Evolutionary conservation across 2,888 invertebrate genomes (phyloP).

Genomic region (Anorthoa munda): DNA sequence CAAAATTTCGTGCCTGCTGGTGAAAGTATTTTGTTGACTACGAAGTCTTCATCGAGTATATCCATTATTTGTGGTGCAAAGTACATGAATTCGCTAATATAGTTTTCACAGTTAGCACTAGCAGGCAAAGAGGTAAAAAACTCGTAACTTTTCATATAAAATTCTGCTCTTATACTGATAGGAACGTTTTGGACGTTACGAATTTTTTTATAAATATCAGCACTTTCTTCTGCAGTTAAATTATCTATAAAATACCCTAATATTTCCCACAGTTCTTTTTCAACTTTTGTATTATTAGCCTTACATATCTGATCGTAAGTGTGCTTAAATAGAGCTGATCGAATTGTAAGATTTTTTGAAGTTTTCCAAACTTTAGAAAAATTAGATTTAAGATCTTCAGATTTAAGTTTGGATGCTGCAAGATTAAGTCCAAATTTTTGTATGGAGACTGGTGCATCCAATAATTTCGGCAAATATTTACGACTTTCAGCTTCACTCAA

Average conservation of each 20-base stretch:
- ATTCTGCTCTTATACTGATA: slow-evolving; percentile 20
- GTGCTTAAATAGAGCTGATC: slow-evolving; percentile 72
- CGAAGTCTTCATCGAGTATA: slow-evolving; percentile 69
- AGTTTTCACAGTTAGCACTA: slow-evolving; percentile 55
- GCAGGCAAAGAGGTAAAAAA: slow-evolving; percentile 69
- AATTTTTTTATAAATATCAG: slow-evolving; percentile 71
- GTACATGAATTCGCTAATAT: slow-evolving; percentile 55
- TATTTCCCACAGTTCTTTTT: slow-evolving; percentile 70
- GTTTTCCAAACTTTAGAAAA: slow-evolving; percentile 73
- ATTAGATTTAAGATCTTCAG: slow-evolving; percentile 70
- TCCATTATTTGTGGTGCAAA: slow-evolving; percentile 66
- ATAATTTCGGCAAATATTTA: slow-evolving; percentile 69
- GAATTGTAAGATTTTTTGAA: slow-evolving; percentile 74
- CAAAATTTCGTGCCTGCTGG: slow-evolving; percentile 57
- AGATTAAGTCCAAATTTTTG: slow-evolving; percentile 79
- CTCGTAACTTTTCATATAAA: slow-evolving; percentile 71
- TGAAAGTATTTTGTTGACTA: slow-evolving; percentile 67
- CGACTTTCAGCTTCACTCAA: slow-evolving; percentile 69
- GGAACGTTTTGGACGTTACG: slow-evolving; percentile 65
- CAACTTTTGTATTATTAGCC: slow-evolving; percentile 63
- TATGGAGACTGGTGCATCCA: slow-evolving; percentile 76
- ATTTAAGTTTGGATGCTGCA: slow-evolving; percentile 71
- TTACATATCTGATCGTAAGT: slow-evolving; percentile 70
- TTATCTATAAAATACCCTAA: background rate
- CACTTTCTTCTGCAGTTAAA: slow-evolving; percentile 73